Conservation (phyloP, 2,888 invertebrate genomes). For the Phlogophora meticulosa region DNA sequence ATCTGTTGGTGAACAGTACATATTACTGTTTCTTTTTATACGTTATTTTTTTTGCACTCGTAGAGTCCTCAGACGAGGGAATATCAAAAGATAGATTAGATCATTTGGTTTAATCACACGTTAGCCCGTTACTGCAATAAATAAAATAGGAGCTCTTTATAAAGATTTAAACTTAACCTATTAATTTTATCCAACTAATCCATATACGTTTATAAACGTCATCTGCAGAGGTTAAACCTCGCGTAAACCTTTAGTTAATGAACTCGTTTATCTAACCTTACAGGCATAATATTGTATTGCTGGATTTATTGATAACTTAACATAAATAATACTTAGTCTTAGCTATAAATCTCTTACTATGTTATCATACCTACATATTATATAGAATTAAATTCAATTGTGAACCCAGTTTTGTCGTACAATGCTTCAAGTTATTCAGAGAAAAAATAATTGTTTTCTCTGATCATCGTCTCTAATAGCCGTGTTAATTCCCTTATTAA, state of each 20-base stretch:
- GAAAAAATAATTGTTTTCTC: constrained; percentile 26
- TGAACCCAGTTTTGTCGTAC: background rate
- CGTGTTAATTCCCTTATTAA: constrained; percentile 76
- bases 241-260: constrained; percentile 55
- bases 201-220: constrained; percentile 44
- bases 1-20: no score
- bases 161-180: constrained; percentile 30
- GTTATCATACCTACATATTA: background rate
- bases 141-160: constrained; percentile 5
- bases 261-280: constrained; percentile 59
- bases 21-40: no score
- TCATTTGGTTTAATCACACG: background rate
- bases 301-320: constrained; percentile 41
- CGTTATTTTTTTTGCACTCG: no score
- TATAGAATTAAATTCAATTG: background rate
- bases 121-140: background rate
- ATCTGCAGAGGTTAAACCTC: constrained; percentile 55
- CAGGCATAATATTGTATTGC: constrained; percentile 21
- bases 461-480: constrained; percentile 55
- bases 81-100: no score
- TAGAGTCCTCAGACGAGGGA: no score
- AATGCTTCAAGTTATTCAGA: constrained; percentile 13
- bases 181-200: constrained; percentile 36
- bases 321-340: constrained; percentile 8
- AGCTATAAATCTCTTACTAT: constrained; percentile 8